Base-by-base conservation (phyloP, 2,888 invertebrate genomes). In the Augiades crinisus region DNA sequence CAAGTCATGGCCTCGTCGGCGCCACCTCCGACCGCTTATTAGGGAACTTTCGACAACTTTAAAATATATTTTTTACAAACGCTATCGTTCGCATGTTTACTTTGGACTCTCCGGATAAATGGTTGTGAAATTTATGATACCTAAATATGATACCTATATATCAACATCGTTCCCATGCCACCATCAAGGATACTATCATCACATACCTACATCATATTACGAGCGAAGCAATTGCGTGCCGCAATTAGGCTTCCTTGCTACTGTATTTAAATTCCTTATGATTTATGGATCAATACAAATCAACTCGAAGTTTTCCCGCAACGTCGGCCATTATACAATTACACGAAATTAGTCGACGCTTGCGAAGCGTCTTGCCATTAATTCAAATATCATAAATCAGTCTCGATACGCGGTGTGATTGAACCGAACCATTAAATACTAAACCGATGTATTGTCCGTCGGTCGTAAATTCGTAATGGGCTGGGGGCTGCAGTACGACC, bases 1-100 rank as follows among this genome's bases (percentile, higher is more conserved):
- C 89, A 87, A 89, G 88, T 89, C 88, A 89, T 67, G 65, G 79
- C 70, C 81, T 64, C 63, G 67, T 68, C 76, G 78, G 83, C 81
- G 77, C 78, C 50, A 44, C 63, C 63, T 54, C 69, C 64, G 65
- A 60, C 76, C 72, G 69, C 75, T 83, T 78, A 88, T 84, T 87
- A 83, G 67, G 63, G 63, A 64, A 68, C 78, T 69, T 70, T 78
- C 78, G 80, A 75, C 75, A 77, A 70, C 72, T 61, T 64, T 59
- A 59, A 66, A 67, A 71, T 76, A 75, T 76, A 74, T 76, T 75
- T 73, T 75, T 72, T 61, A 61, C 56, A 58, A 62, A 59, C 12
- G 30, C 2, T 30, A 30, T 44, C 16, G 31, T 22, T 30, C 43
- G 24, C 36, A 41, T 50, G 36, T 50, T 50, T 50, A 50, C 50